Evolutionary conservation across 2,888 invertebrate genomes (phyloP).

Genomic region (Choreutis nemorana): DNA sequence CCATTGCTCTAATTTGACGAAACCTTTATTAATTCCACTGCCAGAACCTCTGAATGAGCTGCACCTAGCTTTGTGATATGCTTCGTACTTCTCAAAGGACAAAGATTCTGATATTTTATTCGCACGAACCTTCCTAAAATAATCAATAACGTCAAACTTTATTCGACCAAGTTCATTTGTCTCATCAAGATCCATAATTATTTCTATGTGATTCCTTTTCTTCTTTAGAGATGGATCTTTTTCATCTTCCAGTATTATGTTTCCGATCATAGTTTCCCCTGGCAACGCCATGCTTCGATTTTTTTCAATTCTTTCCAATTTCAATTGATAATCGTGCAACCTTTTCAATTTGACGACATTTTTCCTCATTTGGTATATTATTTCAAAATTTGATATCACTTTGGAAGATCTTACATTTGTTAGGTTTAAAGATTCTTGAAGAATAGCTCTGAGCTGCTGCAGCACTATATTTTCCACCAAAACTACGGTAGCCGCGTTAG

Average conservation of each 20-base stretch:
- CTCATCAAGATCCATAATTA: conserved; percentile 64
- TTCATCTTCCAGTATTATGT: conserved; percentile 51
- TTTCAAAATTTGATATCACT: conserved; percentile 66
- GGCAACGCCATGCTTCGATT: conserved; percentile 22
- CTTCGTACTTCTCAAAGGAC: conserved; percentile 71
- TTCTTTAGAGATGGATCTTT: conserved; percentile 55
- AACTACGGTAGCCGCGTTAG: conserved; percentile 81
- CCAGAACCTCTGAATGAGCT: conserved; percentile 72
- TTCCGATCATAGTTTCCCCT: conserved; percentile 29
- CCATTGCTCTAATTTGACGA: conserved; percentile 68
- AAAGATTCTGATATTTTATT: conserved; percentile 61
- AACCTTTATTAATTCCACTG: conserved; percentile 44
- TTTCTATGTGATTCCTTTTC: conserved; percentile 49
- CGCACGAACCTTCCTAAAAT: conserved; percentile 68
- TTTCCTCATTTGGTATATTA: conserved; percentile 84
- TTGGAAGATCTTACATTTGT: conserved; percentile 71
- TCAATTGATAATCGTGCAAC: conserved; percentile 75
- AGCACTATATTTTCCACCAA: conserved; percentile 85
- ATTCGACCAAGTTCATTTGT: conserved; percentile 61
- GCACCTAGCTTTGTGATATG: conserved; percentile 81
- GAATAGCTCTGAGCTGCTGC: conserved; percentile 79
- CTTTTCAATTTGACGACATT: conserved; percentile 80
- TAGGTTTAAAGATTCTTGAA: conserved; percentile 77
- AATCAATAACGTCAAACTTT: conserved; percentile 63
- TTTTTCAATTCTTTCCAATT: conserved; percentile 58